phyloP scores from a whole-genome alignment of 30 jellyfish, hydroid and myxozoan species.

The Hydractinia echinata region DNA sequence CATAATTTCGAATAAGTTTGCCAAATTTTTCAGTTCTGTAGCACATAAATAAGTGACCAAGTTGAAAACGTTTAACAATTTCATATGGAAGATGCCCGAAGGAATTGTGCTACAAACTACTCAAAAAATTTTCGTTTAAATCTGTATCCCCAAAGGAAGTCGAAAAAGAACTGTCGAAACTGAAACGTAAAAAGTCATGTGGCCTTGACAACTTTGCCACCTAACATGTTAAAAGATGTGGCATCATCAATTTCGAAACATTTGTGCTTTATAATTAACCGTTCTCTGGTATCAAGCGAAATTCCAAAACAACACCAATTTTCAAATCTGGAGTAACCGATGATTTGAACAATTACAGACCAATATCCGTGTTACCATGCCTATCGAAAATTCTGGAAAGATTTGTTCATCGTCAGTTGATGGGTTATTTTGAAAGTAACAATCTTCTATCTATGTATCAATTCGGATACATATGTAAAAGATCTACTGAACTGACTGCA shows the following conservation, averaged over 20 bases:
- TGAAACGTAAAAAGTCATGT: neutral
- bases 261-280: neutral
- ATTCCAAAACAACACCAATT: neutral
- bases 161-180: neutral
- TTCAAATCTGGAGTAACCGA: neutral
- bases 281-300: neutral
- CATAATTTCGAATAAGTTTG: neutral
- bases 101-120: neutral
- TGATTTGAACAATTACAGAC: neutral
- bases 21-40: neutral
- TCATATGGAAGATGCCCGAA: conserved; percentile 5
- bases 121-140: neutral
- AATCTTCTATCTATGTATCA: neutral
- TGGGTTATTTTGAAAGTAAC: neutral
- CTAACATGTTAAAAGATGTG: neutral
- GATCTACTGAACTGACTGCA: neutral
- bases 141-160: neutral
- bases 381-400: no score
- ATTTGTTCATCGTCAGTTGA: neutral
- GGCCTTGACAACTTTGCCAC: conserved; percentile 14
- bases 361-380: no score
- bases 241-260: neutral
- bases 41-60: neutral
- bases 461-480: neutral
- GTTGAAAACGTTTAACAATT: neutral